Conservation (phyloP, 2,888 invertebrate genomes). For the Heliconius hortense region DNA sequence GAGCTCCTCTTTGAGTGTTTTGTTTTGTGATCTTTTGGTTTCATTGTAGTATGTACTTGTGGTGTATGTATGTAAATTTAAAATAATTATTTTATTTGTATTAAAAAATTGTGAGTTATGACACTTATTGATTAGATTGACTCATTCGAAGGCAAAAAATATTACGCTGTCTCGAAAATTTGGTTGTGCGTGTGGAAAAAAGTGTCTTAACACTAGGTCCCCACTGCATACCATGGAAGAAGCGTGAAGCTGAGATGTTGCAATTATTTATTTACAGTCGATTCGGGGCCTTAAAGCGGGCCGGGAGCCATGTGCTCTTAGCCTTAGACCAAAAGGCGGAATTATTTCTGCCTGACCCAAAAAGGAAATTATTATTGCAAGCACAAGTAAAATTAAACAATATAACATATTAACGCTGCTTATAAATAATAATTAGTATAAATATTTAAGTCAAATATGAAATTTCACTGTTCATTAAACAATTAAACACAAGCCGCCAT, state of each 20-base stretch:
- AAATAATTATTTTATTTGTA: not conserved
- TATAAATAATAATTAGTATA: constrained; percentile 3
- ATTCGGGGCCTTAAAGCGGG: no score
- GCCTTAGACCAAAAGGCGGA: not conserved
- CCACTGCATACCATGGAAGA: no score
- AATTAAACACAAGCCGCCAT: not conserved
- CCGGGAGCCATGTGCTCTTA: not conserved
- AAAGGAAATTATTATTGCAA: not conserved
- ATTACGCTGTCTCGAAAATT: not conserved
- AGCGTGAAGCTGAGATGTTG: no score
- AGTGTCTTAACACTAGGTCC: no score
- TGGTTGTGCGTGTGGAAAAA: no score
- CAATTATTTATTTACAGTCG: no score
- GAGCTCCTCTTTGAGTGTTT: constrained; percentile 47
- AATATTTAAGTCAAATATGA: constrained; percentile 27
- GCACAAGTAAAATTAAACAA: no score
- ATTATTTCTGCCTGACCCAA: not conserved
- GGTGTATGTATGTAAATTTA: not conserved
- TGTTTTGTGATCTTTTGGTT: constrained; percentile 40
- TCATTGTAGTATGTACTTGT: constrained; percentile 1
- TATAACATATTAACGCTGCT: not conserved
- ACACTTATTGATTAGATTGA: no score
- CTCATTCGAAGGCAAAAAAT: not conserved
- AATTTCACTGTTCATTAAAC: constrained; percentile 24
- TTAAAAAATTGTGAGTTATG: not conserved